A percentile compares a stretch with the other conserved stretches of the same genome.
phyloP scores from a whole-genome alignment of 2,797 vertebrate genomes.

The Sebastes trivittatus region DNA sequence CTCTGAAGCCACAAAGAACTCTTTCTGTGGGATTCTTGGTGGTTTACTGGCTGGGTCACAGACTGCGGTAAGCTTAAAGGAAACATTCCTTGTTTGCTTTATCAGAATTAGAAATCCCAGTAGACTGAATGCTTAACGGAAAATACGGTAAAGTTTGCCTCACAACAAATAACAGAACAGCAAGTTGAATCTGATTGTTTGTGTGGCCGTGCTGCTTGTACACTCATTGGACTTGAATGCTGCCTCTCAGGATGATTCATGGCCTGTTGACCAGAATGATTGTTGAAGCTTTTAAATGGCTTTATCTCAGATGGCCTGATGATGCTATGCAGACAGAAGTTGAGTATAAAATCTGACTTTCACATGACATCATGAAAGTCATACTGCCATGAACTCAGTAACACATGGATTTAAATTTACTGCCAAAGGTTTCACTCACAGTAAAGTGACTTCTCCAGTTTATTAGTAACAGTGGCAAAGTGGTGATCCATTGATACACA shows the following conservation, averaged over 20 bases:
- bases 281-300: constrained; percentile 5
- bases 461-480: background rate
- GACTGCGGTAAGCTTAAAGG: constrained; percentile 19
- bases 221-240: constrained; percentile 10
- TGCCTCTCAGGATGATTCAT: constrained; percentile 46
- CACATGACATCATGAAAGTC: background rate
- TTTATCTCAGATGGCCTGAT: background rate
- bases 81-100: constrained; percentile 26
- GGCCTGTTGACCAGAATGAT: constrained; percentile 4
- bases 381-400: background rate
- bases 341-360: constrained; percentile 4
- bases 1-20: constrained; percentile 32
- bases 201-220: background rate
- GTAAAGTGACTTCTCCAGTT: background rate
- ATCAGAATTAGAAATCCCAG: constrained; percentile 30
- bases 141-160: background rate
- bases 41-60: constrained; percentile 8
- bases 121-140: constrained; percentile 7
- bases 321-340: constrained; percentile 9
- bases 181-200: constrained; percentile 15
- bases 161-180: background rate
- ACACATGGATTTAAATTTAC: background rate
- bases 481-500: background rate
- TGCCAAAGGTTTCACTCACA: background rate
- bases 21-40: constrained; percentile 28